Evolutionary conservation across 2,113 vertebrate genomes (phyloP), one percentile per base, ranked within the genome.

Genomic region (Phrynosoma blainvillii): DNA sequence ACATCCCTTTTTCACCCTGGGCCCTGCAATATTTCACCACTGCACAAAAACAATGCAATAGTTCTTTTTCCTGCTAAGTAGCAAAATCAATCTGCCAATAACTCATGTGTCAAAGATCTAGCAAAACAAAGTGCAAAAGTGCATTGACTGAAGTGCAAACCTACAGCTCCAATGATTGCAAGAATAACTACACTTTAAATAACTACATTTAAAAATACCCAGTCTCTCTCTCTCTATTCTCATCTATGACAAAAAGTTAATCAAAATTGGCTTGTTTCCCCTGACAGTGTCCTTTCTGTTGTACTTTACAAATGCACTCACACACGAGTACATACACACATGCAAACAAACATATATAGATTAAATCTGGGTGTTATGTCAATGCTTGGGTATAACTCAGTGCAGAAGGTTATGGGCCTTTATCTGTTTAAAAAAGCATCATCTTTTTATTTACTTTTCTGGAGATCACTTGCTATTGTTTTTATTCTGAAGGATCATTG

Each of bases 371-470:
- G 59, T 62, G 59, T 62, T 18, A 62, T 18, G 59, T 62, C 59
- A 62, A 62, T 3, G 65, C 11, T 82, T 21, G 59, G 0, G 70
- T 89, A 21, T 74, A 92, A 85, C 79, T 92, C 91, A 52, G 54
- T 68, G 84, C 68, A 88, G 59, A 62, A 62, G 36, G 75, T 88
- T 91, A 92, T 90, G 85, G 62, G 90, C 82, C 27, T 92, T 95
- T 87, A 74, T 14, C 32, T 89, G 83, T 14, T 80, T 87, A 47
- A n/a, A 32, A 88, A 66, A n/a, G 32, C 30, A 13, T 1, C 25
- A 25, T 84, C 78, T 47, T 59, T 14, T 25, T 74, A 89, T 91
- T 89, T 88, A 90, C 66, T 32, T 86, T 75, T 32, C 81, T 84
- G 21, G 27, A 0, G 75, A 71, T 84, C 87, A 23, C 2, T 52